phyloP scores from a whole-genome alignment of 2,113 vertebrate species.

The Platichthys stellatus region DNA sequence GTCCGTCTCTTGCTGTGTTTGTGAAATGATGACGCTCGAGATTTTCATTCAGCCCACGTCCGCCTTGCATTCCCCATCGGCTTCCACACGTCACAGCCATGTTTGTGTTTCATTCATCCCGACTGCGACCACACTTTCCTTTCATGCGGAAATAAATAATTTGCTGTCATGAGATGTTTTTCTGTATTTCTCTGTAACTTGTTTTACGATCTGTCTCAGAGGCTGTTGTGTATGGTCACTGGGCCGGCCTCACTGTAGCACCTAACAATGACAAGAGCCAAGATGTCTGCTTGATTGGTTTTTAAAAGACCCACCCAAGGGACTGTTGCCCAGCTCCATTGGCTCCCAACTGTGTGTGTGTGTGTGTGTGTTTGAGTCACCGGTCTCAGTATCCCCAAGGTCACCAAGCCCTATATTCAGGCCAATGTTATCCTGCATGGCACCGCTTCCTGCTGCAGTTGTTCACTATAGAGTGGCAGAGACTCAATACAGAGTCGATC shows the following conservation, averaged over 20 bases:
- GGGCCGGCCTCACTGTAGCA: constrained; percentile 33
- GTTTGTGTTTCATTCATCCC: too few relatives aligned
- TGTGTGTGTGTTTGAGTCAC: constrained; percentile 35
- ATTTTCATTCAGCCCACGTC: too few relatives aligned
- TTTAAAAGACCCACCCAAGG: constrained; percentile 66
- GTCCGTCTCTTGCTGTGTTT: too few relatives aligned
- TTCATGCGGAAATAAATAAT: too few relatives aligned
- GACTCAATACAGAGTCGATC: constrained; percentile 44
- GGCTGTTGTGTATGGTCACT: background rate
- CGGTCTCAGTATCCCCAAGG: constrained; percentile 53
- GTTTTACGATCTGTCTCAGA: too few relatives aligned
- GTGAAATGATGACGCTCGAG: too few relatives aligned
- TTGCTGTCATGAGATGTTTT: background rate
- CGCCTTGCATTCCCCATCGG: too few relatives aligned
- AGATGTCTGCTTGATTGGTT: constrained; percentile 78
- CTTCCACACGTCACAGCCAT: too few relatives aligned
- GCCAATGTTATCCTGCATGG: constrained; percentile 66
- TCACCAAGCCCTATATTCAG: constrained; percentile 65
- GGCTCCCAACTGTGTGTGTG: constrained; percentile 50
- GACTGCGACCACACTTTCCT: too few relatives aligned
- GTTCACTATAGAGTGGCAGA: constrained; percentile 35
- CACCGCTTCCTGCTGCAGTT: constrained; percentile 69
- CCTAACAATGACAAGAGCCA: constrained; percentile 73
- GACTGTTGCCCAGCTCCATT: constrained; percentile 58
- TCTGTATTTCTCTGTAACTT: background rate